Base-by-base conservation (phyloP, 2,797 vertebrate genomes). In the Gallinago solitaria region DNA sequence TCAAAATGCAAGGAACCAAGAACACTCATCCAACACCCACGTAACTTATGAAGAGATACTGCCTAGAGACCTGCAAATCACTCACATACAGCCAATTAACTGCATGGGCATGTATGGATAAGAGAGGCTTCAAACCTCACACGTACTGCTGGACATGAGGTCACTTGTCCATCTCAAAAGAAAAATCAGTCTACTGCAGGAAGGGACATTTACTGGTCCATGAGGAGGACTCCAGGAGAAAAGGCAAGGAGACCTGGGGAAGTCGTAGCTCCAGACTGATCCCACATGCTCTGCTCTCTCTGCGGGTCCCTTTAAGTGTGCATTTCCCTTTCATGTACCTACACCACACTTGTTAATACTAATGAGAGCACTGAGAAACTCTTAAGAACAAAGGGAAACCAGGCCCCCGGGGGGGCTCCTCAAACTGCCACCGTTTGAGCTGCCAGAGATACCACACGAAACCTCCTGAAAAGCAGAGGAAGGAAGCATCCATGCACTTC, bases 401-500 rank as follows among this genome's bases (percentile, higher is more conserved):
- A 83, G 51, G 18, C 28, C 63, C 71, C 45, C 6, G 1, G 69
- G 73, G 48, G 57, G 35, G 35, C 25, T n/a, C 59, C 59, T 60
- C 59, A 27, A 60, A 65, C 45, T 83, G 45, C 64, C 69, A 35
- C 20, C 57, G 33, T 79, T 87, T 85, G 88, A 96, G 83, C 60
- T 89, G 56, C 47, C 87, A 35, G 20, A 86, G 86, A n/a, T 93
- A 74, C 54, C 79, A 78, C 32, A 33, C 6, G 16, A 96, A 87
- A 89, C 47, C 45, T 90, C 80, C 56, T 37, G 39, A 89, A 91
- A 95, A 95, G 88, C 81, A 75, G 83, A 95, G 48, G 53, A 91
- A 95, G 48, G 53, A 91, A 92, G 43, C 75, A 80, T 56, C 59
- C 35, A 63, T 10, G 73, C 54, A 50, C 12, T 68, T 89, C 41